These are phyloP conservation scores for Atherinomorus stipes DNA, from an alignment of 2,113 vertebrate genomes.

Conservation along the genomic window DNA sequence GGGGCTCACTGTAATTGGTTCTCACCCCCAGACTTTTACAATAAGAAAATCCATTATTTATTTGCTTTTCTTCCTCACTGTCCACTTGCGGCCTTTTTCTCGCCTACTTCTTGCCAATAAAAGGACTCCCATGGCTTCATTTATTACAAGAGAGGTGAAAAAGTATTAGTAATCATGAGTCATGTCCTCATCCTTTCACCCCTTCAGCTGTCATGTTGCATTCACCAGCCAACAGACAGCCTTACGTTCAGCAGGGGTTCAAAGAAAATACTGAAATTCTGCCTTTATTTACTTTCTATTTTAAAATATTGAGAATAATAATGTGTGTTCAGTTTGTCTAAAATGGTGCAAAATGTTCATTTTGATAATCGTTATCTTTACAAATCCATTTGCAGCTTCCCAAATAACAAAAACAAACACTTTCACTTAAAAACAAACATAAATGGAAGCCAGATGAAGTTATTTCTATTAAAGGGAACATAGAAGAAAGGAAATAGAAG, in stretches of 20 bases:
- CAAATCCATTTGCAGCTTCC: neutral
- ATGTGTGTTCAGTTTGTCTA: neutral
- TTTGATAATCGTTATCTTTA: neutral
- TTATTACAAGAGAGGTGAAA: constrained; percentile 51
- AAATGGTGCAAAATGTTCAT: neutral
- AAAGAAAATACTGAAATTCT: neutral
- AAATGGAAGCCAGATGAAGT: neutral
- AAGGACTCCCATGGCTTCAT: constrained; percentile 38
- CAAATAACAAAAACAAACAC: neutral
- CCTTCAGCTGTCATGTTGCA: neutral
- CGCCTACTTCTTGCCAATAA: constrained; percentile 37
- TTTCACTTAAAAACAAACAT: neutral
- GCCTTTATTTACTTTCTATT: neutral
- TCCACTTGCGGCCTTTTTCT: constrained; percentile 33
- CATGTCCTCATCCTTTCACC: constrained; percentile 37
- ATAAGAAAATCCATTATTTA: constrained; percentile 41
- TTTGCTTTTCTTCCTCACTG: constrained; percentile 23
- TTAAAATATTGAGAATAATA: neutral
- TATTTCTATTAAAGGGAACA: constrained; percentile 2
- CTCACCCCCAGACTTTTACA: constrained; percentile 17
- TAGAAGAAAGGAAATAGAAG: constrained; percentile 9
- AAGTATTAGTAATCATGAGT: constrained; percentile 56
- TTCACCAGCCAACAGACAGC: constrained; percentile 1
- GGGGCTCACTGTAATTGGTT: constrained; percentile 50
- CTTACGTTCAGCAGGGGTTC: neutral